A percentile compares a stretch with the other conserved stretches of the same genome.
Evolutionary conservation across 2,888 invertebrate genomes (phyloP).

Genomic region (Pycnomerus fuliginosus): DNA sequence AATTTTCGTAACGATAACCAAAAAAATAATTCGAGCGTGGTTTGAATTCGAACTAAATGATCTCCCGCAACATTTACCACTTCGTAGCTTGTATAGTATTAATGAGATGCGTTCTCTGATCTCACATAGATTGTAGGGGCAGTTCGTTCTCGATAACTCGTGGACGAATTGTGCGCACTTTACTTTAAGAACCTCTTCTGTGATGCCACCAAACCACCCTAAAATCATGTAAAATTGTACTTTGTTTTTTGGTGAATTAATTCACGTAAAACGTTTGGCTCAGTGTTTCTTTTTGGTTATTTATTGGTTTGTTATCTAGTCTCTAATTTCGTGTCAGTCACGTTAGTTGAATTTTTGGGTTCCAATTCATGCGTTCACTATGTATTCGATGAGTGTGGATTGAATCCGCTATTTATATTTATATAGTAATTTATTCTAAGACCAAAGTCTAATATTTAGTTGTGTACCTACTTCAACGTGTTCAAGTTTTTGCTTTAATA

Average conservation of each 20-base stretch:
- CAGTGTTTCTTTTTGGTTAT: constrained; percentile 31
- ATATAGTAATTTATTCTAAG: constrained; percentile 28
- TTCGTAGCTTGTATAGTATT: too few species aligned
- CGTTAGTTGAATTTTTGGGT: constrained; percentile 19
- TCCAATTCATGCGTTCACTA: constrained; percentile 11
- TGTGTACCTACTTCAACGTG: constrained; percentile 27
- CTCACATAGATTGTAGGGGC: constrained; percentile 8
- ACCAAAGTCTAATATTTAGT: constrained; percentile 34
- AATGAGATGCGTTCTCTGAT: constrained; percentile 13
- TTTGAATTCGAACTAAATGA: constrained; percentile 15
- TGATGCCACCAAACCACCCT: constrained; percentile 23
- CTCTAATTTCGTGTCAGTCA: constrained; percentile 38
- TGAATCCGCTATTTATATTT: constrained; percentile 12
- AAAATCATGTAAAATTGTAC: constrained; percentile 19
- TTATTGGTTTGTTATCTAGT: constrained; percentile 48
- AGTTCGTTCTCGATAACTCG: constrained; percentile 1
- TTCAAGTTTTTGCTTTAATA: too few species aligned
- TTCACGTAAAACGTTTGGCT: not conserved
- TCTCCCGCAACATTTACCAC: constrained; percentile 24
- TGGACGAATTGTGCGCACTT: constrained; percentile 4
- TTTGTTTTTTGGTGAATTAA: not conserved
- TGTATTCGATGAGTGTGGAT: constrained; percentile 4
- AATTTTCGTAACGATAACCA: constrained; percentile 27
- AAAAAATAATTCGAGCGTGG: constrained; percentile 11
- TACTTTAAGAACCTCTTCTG: constrained; percentile 24